These are phyloP conservation scores for Phaenicophaeus curvirostris DNA, from an alignment of 2,797 vertebrate genomes.

Conservation along the genomic window DNA sequence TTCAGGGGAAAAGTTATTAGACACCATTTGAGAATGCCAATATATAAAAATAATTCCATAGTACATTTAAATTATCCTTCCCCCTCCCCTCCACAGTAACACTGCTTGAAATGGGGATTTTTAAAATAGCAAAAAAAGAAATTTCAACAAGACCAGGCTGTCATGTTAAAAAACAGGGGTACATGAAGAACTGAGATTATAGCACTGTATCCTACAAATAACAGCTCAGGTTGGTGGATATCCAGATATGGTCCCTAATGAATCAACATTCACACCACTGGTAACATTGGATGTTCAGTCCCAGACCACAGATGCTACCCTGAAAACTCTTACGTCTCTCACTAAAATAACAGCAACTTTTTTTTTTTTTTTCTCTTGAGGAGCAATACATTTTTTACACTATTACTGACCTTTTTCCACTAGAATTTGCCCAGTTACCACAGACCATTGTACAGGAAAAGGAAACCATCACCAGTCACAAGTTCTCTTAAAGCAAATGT, in stretches of 20 bases:
- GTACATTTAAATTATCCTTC: not conserved
- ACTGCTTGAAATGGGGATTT: not conserved
- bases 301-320: not conserved
- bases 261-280: not conserved
- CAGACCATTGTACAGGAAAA: not conserved
- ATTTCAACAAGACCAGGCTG: not conserved
- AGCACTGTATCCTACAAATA: not conserved
- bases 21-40: not conserved
- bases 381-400: not conserved
- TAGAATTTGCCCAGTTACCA: not conserved
- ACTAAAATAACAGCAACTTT: not conserved
- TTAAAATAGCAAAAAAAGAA: conserved; percentile 15
- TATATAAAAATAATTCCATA: conserved; percentile 17
- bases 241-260: not conserved
- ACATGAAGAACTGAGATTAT: not conserved
- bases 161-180: not conserved
- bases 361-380: not conserved
- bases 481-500: not conserved
- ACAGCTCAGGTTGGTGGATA: not conserved
- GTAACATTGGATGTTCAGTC: not conserved
- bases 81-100: not conserved
- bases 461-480: not conserved
- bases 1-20: conserved; percentile 28
- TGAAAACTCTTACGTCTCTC: not conserved
- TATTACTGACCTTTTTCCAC: not conserved